Percentiles rank a stretch among this genome's conserved stretches.
Evolutionary conservation across 2,113 vertebrate genomes (phyloP).

Genomic region (Cairina moschata): DNA sequence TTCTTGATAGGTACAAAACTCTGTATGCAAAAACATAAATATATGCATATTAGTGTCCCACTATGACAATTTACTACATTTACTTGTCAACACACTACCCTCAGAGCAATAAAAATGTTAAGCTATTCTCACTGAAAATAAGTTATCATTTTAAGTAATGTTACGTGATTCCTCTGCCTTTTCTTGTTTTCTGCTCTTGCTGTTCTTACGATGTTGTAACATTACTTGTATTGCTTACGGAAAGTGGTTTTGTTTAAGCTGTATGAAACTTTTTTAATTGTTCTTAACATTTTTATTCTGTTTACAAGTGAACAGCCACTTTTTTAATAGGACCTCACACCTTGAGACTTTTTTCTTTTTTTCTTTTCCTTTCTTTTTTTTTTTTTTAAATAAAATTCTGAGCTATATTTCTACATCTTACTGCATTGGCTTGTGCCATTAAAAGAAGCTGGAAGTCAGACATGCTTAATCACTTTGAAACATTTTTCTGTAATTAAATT

Average conservation of each 20-base stretch:
- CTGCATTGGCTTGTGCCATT: slow-evolving; percentile 46
- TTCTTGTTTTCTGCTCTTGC: slow-evolving; percentile 32
- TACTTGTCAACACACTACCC: slow-evolving; percentile 53
- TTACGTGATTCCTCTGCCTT: slow-evolving; percentile 39
- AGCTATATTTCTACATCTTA: slow-evolving; percentile 52
- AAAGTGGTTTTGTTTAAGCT: slow-evolving; percentile 63
- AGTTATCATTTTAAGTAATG: slow-evolving; percentile 46
- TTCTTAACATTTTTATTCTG: slow-evolving; percentile 70
- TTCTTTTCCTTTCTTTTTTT: neutral
- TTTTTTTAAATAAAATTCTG: slow-evolving; percentile 55
- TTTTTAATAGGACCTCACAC: slow-evolving; percentile 69
- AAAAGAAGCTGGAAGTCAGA: slow-evolving; percentile 54
- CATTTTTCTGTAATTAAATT: slow-evolving; percentile 63
- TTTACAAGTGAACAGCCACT: slow-evolving; percentile 74
- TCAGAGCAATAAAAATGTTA: slow-evolving; percentile 65
- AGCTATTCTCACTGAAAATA: slow-evolving; percentile 53
- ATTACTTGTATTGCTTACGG: slow-evolving; percentile 56
- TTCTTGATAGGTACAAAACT: slow-evolving; percentile 10
- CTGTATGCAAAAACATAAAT: neutral
- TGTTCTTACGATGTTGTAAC: slow-evolving; percentile 40
- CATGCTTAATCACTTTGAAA: slow-evolving; percentile 48
- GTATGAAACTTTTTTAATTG: slow-evolving; percentile 52
- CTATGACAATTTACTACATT: neutral
- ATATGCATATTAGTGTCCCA: neutral
- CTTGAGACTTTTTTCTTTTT: slow-evolving; percentile 39